A percentile compares a stretch with the other conserved stretches of the same genome.
Conservation (phyloP, 2,888 invertebrate genomes). For the Dryomyza anilis region DNA sequence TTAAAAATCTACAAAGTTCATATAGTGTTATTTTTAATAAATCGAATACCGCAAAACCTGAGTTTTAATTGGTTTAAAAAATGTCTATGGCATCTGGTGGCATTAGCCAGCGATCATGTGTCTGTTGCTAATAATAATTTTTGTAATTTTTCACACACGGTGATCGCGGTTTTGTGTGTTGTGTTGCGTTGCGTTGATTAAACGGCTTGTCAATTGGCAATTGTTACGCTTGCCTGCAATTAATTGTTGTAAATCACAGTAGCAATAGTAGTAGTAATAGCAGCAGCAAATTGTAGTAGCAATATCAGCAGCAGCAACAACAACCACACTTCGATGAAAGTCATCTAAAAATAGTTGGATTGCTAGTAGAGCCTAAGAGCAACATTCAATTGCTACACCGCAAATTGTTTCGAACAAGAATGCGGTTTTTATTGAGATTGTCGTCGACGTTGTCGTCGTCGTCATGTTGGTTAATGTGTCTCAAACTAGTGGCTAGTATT, state of each 20-base stretch:
- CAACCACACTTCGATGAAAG: background rate
- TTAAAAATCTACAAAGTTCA: no score
- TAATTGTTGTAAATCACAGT: conserved; percentile 11
- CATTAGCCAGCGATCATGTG: no score
- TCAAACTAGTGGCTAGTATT: no score
- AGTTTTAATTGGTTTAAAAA: no score
- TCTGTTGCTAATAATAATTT: background rate
- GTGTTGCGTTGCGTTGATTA: background rate
- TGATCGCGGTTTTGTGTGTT: background rate
- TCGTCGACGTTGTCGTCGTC: no score
- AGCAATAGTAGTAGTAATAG: no score
- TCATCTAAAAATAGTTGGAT: conserved; percentile 16
- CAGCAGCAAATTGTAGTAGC: no score
- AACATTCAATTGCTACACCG: conserved; percentile 12
- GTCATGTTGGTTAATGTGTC: conserved; percentile 7
- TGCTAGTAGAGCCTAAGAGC: background rate
- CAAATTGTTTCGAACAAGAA: conserved; percentile 1
- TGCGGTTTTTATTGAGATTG: conserved; percentile 23
- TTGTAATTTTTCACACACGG: background rate
- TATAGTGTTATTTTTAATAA: no score
- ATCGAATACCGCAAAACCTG: no score
- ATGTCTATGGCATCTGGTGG: no score
- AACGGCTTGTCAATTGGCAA: background rate
- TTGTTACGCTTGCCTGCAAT: conserved; percentile 11
- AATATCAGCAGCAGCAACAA: background rate